Conservation (phyloP, 2,888 invertebrate species). For the Bruchidius siliquastri region DNA sequence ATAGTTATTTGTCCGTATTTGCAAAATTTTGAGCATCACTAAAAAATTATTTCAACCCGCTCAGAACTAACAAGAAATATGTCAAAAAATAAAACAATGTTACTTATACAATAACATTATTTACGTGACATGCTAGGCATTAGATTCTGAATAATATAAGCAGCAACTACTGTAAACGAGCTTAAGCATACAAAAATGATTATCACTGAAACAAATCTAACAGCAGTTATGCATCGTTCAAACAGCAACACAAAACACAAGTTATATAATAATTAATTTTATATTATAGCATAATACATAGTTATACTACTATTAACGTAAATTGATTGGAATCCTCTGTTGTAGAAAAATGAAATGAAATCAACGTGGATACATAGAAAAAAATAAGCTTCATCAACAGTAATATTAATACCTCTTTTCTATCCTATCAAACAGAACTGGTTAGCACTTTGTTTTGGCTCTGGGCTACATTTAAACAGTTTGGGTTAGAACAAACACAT, state of each 20-base stretch:
- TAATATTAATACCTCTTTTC: conserved; percentile 4
- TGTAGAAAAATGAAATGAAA: too few species aligned
- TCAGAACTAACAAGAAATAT: too few species aligned
- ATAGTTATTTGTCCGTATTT: too few species aligned
- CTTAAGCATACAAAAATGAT: too few species aligned
- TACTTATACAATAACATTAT: too few species aligned
- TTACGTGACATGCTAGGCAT: too few species aligned
- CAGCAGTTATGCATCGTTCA: background rate
- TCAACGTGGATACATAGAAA: too few species aligned
- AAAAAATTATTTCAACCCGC: too few species aligned
- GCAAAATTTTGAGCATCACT: too few species aligned
- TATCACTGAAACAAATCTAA: background rate
- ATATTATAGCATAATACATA: background rate
- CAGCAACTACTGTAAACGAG: background rate
- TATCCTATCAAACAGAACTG: conserved; percentile 15
- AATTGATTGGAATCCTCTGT: too few species aligned
- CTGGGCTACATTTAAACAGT: background rate
- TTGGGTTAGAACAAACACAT: background rate
- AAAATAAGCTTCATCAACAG: background rate
- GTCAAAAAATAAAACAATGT: too few species aligned
- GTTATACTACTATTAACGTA: background rate
- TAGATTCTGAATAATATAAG: background rate
- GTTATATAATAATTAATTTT: background rate
- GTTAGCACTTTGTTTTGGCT: conserved; percentile 12
- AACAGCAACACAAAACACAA: background rate